Percentiles rank a stretch among this genome's conserved stretches.
These are phyloP conservation scores for Azemiops feae DNA, from an alignment of 2,113 vertebrate genomes.

Conservation along the genomic window DNA sequence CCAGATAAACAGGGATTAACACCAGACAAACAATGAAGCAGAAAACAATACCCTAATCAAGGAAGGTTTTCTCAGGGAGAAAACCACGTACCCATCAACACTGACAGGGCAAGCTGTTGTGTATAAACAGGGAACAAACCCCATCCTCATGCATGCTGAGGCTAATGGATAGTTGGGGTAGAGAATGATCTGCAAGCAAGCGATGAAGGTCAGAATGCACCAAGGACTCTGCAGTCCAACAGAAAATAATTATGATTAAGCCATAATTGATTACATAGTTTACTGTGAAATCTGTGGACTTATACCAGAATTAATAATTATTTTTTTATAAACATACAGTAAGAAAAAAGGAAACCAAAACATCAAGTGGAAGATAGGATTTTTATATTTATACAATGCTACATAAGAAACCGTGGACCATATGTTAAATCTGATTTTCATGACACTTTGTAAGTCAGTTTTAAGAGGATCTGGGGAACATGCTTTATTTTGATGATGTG, in stretches of 20 bases:
- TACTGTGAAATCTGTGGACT: background rate
- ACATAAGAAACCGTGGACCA: conserved; percentile 17
- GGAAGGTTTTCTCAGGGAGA: background rate
- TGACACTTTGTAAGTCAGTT: conserved; percentile 31
- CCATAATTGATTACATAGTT: background rate
- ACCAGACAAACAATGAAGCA: background rate
- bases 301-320: background rate
- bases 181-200: background rate
- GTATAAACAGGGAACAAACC: too few species aligned
- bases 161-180: background rate
- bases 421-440: conserved; percentile 38
- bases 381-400: background rate
- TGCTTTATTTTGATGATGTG: conserved; percentile 21
- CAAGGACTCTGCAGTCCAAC: background rate
- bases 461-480: conserved; percentile 32
- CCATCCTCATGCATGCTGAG: background rate
- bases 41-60: background rate
- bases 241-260: background rate
- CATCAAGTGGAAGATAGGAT: background rate
- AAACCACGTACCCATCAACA: too few species aligned
- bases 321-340: background rate
- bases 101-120: too few species aligned
- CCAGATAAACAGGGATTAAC: background rate
- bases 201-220: background rate
- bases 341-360: conserved; percentile 9